Conservation (phyloP, 2,113 vertebrate genomes). For the Irena cyanogastra region DNA sequence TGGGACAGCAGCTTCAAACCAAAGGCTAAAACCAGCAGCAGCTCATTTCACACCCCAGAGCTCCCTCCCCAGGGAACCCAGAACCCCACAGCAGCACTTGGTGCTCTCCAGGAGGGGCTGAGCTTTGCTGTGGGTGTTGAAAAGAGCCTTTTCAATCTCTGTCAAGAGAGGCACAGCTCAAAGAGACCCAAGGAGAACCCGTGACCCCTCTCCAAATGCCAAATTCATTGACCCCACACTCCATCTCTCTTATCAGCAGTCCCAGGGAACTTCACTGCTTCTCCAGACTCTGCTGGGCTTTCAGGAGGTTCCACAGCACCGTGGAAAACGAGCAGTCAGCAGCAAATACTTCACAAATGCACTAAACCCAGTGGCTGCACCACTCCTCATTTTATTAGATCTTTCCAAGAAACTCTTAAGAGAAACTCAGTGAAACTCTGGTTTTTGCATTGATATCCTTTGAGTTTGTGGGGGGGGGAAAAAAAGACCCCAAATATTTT, state of each 20-base stretch:
- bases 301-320: not conserved
- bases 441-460: not conserved
- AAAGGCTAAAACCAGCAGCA: not conserved
- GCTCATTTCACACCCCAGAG: not conserved
- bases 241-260: not conserved
- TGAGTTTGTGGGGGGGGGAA: rapidly evolving
- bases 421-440: not conserved
- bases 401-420: not conserved
- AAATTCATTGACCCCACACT: not conserved
- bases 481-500: not conserved
- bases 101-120: slow-evolving; percentile 30
- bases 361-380: not conserved
- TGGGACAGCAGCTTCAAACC: rapidly evolving
- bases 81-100: not conserved
- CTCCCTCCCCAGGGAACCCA: not conserved
- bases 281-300: not conserved
- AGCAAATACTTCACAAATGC: not conserved
- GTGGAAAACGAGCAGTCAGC: not conserved
- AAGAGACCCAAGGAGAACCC: not conserved
- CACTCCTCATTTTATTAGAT: not conserved
- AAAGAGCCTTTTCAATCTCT: slow-evolving; percentile 38
- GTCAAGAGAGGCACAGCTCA: not conserved
- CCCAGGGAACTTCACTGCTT: not conserved
- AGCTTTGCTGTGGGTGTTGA: slow-evolving; percentile 29
- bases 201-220: not conserved